phyloP scores from a whole-genome alignment of 2,797 vertebrate species.

The Tauraco hartlaubi region DNA sequence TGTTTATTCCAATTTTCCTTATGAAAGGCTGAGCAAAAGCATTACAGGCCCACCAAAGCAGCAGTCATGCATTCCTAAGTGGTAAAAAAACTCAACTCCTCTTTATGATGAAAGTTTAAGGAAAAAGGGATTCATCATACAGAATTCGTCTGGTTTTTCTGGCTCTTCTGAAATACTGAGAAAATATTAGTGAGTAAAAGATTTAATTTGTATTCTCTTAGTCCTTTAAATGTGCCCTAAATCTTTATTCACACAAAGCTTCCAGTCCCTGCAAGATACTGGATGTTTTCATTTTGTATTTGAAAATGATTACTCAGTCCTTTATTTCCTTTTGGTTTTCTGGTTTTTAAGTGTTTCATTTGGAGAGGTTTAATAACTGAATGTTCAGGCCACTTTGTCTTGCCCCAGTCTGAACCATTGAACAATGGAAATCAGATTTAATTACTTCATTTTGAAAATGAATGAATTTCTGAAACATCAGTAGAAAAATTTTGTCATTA shows the following conservation, averaged over 20 bases:
- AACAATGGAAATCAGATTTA: neutral
- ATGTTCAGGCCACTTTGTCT: neutral
- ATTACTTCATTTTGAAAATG: constrained; percentile 5
- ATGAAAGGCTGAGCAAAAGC: neutral
- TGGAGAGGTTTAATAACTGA: neutral
- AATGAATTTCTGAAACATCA: neutral
- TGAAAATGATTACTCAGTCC: neutral
- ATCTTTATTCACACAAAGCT: neutral
- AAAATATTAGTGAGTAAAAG: neutral
- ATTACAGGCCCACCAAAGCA: neutral
- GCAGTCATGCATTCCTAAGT: too few species aligned
- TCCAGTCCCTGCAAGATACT: neutral
- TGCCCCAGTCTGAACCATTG: neutral
- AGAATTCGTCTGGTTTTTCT: neutral
- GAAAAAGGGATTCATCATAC: neutral
- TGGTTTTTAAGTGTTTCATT: neutral
- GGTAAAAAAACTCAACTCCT: neutral
- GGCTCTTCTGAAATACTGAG: neutral
- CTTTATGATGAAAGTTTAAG: neutral
- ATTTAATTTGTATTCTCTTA: neutral
- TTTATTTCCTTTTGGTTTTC: neutral
- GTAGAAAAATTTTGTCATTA: neutral
- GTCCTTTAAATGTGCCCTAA: neutral
- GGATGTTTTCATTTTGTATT: neutral
- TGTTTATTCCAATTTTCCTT: rapidly evolving